A percentile compares a stretch with the other conserved stretches of the same genome.
Evolutionary conservation across 2,113 vertebrate genomes (phyloP).

Genomic region (Corythornis vintsioides): DNA sequence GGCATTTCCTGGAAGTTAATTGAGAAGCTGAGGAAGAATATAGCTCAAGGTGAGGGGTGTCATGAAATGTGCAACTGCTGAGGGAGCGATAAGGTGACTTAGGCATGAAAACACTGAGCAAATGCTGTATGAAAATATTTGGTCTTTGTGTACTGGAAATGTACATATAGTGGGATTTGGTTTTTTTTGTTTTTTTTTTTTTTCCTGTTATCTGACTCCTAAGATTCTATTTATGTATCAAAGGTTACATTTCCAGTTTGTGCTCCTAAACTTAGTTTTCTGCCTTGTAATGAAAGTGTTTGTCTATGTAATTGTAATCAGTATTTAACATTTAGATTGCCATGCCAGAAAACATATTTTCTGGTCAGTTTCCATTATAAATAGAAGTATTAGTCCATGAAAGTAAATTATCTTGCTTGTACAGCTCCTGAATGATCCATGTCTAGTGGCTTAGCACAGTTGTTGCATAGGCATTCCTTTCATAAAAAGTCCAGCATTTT

Average conservation of each 20-base stretch:
- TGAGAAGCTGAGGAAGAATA: background rate
- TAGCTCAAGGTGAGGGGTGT: conserved; percentile 10
- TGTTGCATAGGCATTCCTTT: background rate
- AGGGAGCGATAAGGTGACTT: background rate
- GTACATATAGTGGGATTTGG: background rate
- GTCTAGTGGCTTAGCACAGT: background rate
- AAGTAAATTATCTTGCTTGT: background rate
- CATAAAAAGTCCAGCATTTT: background rate
- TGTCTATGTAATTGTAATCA: background rate
- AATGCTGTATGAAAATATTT: background rate
- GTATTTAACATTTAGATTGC: background rate
- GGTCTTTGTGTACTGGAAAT: background rate
- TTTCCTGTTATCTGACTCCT: background rate
- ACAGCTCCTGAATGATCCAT: fast-evolving
- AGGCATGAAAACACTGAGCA: background rate
- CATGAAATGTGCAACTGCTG: background rate
- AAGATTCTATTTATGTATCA: background rate
- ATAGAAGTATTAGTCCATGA: background rate
- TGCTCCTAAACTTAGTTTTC: background rate
- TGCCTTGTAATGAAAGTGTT: background rate
- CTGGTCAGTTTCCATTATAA: background rate
- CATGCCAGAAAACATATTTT: background rate
- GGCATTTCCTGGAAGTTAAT: conserved; percentile 24
- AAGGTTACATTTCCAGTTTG: background rate
- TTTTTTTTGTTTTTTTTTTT: background rate